A percentile compares a stretch with the other conserved stretches of the same genome.
Conservation (phyloP, 1,140 invertebrate species). For the Calliopsis andreniformis region DNA sequence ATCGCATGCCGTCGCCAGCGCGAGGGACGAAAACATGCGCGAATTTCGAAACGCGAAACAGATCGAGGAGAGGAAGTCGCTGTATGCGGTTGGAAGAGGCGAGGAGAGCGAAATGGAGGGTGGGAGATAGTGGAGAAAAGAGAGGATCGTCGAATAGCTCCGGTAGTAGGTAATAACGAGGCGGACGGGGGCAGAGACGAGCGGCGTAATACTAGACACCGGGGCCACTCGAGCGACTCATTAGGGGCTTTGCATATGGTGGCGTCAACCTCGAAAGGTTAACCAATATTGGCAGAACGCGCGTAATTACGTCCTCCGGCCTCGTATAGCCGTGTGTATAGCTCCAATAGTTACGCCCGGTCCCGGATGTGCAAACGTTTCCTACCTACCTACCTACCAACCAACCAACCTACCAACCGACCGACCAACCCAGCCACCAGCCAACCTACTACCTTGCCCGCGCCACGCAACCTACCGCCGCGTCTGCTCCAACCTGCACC, state of each 20-base stretch:
- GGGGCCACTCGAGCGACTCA: conserved; percentile 78
- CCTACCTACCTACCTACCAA: conserved; percentile 58
- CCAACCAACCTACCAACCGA: conserved; percentile 43
- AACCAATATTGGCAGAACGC: conserved; percentile 81
- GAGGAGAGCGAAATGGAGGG: neutral
- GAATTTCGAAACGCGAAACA: conserved; percentile 44
- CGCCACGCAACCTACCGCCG: conserved; percentile 51
- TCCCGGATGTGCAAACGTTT: conserved; percentile 68
- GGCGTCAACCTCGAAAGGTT: conserved; percentile 81
- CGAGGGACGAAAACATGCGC: conserved; percentile 11
- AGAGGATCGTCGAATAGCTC: conserved; percentile 53
- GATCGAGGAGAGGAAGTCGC: neutral
- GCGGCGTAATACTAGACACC: conserved; percentile 72
- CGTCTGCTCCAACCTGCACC: conserved; percentile 46
- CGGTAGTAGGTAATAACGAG: conserved; percentile 73
- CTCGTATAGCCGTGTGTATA: conserved; percentile 58
- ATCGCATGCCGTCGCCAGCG: neutral
- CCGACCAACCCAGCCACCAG: conserved; percentile 55
- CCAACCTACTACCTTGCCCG: conserved; percentile 51
- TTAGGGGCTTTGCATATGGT: conserved; percentile 80
- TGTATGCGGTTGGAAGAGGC: neutral
- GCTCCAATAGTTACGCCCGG: conserved; percentile 69
- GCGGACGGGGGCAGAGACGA: conserved; percentile 65
- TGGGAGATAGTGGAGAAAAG: conserved; percentile 52
- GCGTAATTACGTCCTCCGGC: conserved; percentile 78